Evolutionary conservation across 2,888 invertebrate genomes (phyloP).

Genomic region (Metalampra italica): DNA sequence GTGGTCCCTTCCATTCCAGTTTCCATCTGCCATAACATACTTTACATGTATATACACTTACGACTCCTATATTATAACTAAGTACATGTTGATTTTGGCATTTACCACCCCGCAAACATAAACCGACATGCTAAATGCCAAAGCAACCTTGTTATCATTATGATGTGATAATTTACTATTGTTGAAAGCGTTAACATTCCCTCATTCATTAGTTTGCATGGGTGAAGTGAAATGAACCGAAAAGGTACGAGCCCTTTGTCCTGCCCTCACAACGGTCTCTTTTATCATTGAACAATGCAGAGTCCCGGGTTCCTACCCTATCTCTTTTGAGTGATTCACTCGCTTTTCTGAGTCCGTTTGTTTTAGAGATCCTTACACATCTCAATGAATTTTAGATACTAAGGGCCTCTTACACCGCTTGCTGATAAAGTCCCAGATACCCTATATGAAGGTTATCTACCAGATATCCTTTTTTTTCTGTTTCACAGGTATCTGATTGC

Average conservation of each 20-base stretch:
- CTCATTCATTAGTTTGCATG: background rate
- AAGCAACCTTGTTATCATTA: slow-evolving; percentile 2
- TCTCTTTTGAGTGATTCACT: slow-evolving; percentile 3
- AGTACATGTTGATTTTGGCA: slow-evolving; percentile 12
- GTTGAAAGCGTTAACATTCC: background rate
- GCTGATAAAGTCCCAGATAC: too few species aligned
- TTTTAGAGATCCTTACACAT: background rate
- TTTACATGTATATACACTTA: too few species aligned
- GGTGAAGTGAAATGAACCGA: slow-evolving; percentile 11
- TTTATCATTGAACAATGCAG: slow-evolving; percentile 29
- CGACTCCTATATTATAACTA: too few species aligned
- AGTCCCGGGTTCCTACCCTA: slow-evolving; percentile 4
- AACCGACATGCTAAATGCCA: slow-evolving; percentile 6
- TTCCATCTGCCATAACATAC: too few species aligned
- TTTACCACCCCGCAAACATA: slow-evolving; percentile 16
- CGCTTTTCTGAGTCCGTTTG: slow-evolving; percentile 2
- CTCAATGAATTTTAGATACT: too few species aligned
- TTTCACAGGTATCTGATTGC: too few species aligned
- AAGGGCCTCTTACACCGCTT: too few species aligned
- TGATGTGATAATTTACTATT: slow-evolving; percentile 1
- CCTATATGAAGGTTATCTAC: too few species aligned
- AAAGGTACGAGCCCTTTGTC: slow-evolving; percentile 3
- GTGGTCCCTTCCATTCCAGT: too few species aligned
- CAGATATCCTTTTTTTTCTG: too few species aligned
- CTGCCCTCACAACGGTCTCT: slow-evolving; percentile 2